Evolutionary conservation across 2,797 vertebrate genomes (phyloP), one percentile per base, ranked within the genome.

Genomic region (Cynopterus sphinx): DNA sequence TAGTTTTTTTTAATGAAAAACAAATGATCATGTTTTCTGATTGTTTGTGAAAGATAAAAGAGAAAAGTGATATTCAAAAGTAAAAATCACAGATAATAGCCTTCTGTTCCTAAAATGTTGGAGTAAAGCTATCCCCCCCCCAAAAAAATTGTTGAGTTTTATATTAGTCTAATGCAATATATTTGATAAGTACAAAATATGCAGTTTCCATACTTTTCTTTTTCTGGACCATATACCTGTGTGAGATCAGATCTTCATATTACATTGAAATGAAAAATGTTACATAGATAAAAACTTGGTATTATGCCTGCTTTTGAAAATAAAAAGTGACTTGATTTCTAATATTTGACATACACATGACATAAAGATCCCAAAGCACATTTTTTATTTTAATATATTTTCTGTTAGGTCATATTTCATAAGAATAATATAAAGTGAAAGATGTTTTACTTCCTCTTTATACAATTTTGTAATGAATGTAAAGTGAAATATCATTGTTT

Each of bases 401-500:
- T 87, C 67, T 77, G 5, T 70, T 65, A 90, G 77, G 68, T 86
- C 89, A 51, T 92, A 59, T 81, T 94, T 90, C n/a, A 59, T 86
- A 71, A 82, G 28, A 65, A 86, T n/a, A 53, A 81, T 71, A 63
- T 55, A 53, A 70, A 61, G 70, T 57, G 19, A 71, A 92, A 83
- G 26, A 77, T 87, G 1, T 28, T 77, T 90, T 75, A 57, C 41
- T 85, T 89, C 81, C 55, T 89, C 9, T 82, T 89, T 67, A 28
- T 26, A 36, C 1, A 75, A 67, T 82, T 83, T 71, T 87, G 33
- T 39, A 89, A 91, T 51, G 46, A 70, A 43, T 31, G 19, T 57
- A 36, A 68, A 95, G 41, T 90, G 33, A 96, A 94, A 87, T 83
- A 39, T 46, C 51, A 87, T 92, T 81, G 19, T 46, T 86, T 59